phyloP scores from a whole-genome alignment of 2,113 vertebrate species.

The Nannospalax galili region DNA sequence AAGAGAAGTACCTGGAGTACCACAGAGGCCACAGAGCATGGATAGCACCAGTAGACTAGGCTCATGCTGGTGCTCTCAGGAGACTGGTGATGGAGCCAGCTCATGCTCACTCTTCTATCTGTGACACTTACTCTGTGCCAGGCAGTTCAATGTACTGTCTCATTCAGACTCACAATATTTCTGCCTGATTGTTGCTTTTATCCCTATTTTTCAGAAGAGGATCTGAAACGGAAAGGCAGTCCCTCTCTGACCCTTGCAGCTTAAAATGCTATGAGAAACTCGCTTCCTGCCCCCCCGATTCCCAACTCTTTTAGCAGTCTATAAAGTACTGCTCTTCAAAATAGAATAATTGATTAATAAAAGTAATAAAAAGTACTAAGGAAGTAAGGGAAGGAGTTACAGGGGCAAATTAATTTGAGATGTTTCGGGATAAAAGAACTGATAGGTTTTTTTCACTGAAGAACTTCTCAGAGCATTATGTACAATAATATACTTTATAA shows the following conservation, averaged over 20 bases:
- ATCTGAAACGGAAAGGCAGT: conserved; percentile 43
- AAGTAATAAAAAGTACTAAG: conserved; percentile 10
- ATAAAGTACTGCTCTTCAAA: background rate
- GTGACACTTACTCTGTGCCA: background rate
- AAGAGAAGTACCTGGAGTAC: background rate
- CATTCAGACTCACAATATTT: background rate
- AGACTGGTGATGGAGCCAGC: background rate
- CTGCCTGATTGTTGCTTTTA: background rate
- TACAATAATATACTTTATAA: background rate
- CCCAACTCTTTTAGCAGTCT: background rate
- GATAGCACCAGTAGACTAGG: background rate
- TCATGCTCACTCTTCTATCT: background rate
- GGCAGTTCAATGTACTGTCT: conserved; percentile 16
- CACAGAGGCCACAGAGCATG: background rate
- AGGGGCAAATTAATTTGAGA: conserved; percentile 16
- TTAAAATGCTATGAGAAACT: conserved; percentile 29
- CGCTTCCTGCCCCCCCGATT: background rate
- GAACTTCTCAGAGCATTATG: background rate
- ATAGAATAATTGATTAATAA: background rate
- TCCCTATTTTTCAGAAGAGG: conserved; percentile 24
- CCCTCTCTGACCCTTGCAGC: background rate
- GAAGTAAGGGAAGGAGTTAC: background rate
- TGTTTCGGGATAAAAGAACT: background rate
- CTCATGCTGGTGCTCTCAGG: background rate
- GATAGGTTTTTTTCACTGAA: background rate